Evolutionary conservation across 2,113 vertebrate species (phyloP), one percentile per base, ranked within the genome.

Genomic region (Tragulus kanchil): DNA sequence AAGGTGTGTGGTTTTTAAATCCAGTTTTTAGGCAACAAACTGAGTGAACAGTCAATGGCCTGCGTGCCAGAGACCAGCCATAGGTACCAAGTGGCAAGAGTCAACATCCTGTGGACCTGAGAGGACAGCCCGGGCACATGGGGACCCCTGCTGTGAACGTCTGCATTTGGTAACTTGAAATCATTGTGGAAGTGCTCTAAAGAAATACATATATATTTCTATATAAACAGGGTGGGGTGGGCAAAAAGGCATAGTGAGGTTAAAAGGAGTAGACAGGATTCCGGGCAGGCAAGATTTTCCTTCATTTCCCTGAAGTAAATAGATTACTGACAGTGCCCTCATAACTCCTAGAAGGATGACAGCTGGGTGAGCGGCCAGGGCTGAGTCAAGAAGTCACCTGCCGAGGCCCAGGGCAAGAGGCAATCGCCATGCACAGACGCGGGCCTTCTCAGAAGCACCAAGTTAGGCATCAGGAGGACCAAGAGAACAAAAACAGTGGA

Each of bases 251-350:
- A 2, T 23, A 61, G 52, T 17, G 50, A 48, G n/a, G 64, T 77
- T 42, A 77, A 90, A 87, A 69, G 79, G 62, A 45, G 54, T 11
- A 10, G 56, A 59, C 42, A 62, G 62, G 23, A 50, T 75, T 95
- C 84, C 94, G 62, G 77, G 82, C 56, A 91, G 71, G 82, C 25
- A 52, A 92, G 26, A 93, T 65, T 58, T 64, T 88, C 36, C 36
- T 96, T 73, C 78, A 88, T 95, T 86, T 86, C 82, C 75, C 73
- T 45, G n/a, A 94, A 91, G 45, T 28, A 77, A 87, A 95, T 64
- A 31, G 69, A 97, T 95, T 67, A 82, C 12, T 31, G 28, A 93
- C 1, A 65, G 4, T 52, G 79, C 56, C 95, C 64, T 65, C 65
- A 15, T 3, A 88, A n/a, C 28, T 94, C 36, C 21, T 31, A 94